Evolutionary conservation across 1,140 invertebrate species (phyloP), one percentile per base, ranked within the genome.

Genomic region (Euura saliciscinereae): DNA sequence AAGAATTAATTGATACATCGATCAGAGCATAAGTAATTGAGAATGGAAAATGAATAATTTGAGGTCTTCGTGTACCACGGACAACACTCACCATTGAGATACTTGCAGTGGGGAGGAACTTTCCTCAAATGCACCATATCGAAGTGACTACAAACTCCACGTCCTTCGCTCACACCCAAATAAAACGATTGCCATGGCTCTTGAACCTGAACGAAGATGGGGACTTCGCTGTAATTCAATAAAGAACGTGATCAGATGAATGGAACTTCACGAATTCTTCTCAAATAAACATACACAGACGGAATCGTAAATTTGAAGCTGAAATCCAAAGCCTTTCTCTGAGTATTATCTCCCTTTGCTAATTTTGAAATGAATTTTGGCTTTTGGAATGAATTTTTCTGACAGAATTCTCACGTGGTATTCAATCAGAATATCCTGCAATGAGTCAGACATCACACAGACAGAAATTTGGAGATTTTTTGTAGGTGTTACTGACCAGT

Each of bases 91-190:
- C 92, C 92, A 79, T 92, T 92, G 1, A 98, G 88, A 87, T 97
- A 94, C 74, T 91, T 92, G 79, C 93, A 97, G 78, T 96, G 93
- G 59, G 90, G 88, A n/a, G 96, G 95, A 71, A 94, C 90, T 78
- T 91, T 91, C 80, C 93, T 93, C 59, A 98, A 88, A 82, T 97
- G 95, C 72, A 97, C 93, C 90, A 97, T 96, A 79, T 98, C 94
- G 86, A 96, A 97, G 80, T 93, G 92, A 43, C 93, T 92, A 74
- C 93, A 90, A 6, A 93, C 89, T 68, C 93, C 93, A 80, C 90
- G 92, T 67, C 92, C 91, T 82, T 95, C 91, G 79, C 91, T 93
- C 7, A 94, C 90, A 43, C 96, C 96, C 51, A 93, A 85, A 85
- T 94, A 98, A 87, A 92, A 94, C 77, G 93, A 92, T 80, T 96